Base-by-base conservation (phyloP, 1,140 invertebrate genomes). In the Propsilocerus akamusi region DNA sequence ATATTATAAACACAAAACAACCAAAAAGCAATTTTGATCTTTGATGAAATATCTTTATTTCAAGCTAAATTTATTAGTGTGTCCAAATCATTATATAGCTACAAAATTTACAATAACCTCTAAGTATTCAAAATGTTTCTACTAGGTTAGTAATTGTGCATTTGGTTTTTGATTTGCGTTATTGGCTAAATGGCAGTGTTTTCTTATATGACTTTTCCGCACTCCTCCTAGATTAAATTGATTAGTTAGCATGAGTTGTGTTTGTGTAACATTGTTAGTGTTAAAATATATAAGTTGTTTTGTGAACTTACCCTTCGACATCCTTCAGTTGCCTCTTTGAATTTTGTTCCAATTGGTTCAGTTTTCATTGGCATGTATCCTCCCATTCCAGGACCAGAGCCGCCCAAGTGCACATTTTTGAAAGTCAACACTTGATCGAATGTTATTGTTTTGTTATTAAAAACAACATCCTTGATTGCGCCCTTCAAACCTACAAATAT, bases 381-480 rank as follows among this genome's bases (percentile, higher is more conserved):
- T n/a, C 73, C 72, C 71, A 75, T 75, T 11, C 56, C 59, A 0
- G 76, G 76, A 6, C 73, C 74, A 47, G 71, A 57, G 37, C 83
- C 69, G 12, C 85, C 86, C 49, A 89, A 82, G 50, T 77, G 70
- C 5, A 78, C 84, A 51, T 78, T 76, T 49, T 76, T 67, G 58
- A 86, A 86, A 7, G 67, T 64, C 14, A 78, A 58, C 5, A 76
- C 76, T 30, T 77, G 64, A 52, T 79, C 76, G 50, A 88, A 78
- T 51, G 70, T 71, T 5, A 86, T 48, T 10, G 83, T 63, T 7
- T 76, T 70, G 54, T 86, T 77, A 59, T 87, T 83, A 52, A 89
- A 78, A 50, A 86, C 77, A 14, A 83, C 74, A 67, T 93, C 83
- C 55, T 78, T 79, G 20, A 93, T 80, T 5, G 83, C 79, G 25